Conservation (phyloP, 1,140 invertebrate genomes). For the Drosophila trapezifrons region DNA sequence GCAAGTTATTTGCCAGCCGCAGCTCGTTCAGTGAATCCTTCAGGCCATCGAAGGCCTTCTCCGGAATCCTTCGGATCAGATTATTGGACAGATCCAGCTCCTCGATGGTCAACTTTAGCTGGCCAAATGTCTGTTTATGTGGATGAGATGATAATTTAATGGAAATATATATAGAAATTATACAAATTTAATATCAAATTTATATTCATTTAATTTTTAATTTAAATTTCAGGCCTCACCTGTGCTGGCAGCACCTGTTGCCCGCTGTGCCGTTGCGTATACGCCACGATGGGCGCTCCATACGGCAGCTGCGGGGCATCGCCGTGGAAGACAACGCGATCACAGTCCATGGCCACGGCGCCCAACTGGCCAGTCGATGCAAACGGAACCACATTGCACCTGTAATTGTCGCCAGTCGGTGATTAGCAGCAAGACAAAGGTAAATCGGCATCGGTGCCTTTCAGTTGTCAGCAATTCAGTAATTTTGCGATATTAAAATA, state of each 20-base stretch:
- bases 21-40: constrained; percentile 88
- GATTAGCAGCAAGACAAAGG: constrained; percentile 60
- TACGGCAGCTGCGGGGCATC: constrained; percentile 90
- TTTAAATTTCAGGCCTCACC: constrained; percentile 76
- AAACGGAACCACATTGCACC: constrained; percentile 84
- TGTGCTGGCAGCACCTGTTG: constrained; percentile 91
- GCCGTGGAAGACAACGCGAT: constrained; percentile 91
- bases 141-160: no score
- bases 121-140: constrained; percentile 86
- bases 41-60: constrained; percentile 89
- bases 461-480: constrained; percentile 53
- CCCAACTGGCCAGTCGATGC: constrained; percentile 81
- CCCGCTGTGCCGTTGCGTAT: constrained; percentile 90
- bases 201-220: no score
- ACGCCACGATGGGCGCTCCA: constrained; percentile 90
- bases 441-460: constrained; percentile 16
- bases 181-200: no score
- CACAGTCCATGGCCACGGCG: constrained; percentile 89
- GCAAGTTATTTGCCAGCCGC: constrained; percentile 90
- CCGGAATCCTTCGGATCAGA: constrained; percentile 90
- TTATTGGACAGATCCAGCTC: constrained; percentile 93
- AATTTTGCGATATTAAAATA: constrained; percentile 74
- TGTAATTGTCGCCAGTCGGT: constrained; percentile 70
- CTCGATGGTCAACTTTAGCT: constrained; percentile 88
- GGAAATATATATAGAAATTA: neutral